Evolutionary conservation across 2,797 vertebrate species (phyloP).

Genomic region (Rhadinocentrus ornatus): DNA sequence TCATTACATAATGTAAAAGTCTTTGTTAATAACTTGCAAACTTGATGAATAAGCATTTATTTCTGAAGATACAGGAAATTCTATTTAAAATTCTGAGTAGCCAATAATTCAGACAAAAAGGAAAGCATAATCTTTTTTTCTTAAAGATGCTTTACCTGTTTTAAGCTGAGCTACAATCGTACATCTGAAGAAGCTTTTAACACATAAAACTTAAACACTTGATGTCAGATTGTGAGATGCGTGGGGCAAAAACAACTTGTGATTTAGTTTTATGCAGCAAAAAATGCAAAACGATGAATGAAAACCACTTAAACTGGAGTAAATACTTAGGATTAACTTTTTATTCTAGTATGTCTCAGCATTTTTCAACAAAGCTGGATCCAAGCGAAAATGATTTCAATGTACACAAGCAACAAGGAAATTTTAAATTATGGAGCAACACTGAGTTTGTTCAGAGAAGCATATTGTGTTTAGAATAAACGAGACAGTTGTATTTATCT

Average conservation of each 20-base stretch:
- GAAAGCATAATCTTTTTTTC: no score
- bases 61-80: no score
- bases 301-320: constrained; percentile 2
- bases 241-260: no score
- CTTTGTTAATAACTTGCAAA: not conserved
- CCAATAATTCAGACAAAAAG: no score
- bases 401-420: constrained; percentile 61
- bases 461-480: constrained; percentile 11
- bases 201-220: no score
- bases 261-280: not conserved
- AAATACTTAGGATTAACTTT: constrained; percentile 68
- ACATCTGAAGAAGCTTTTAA: no score
- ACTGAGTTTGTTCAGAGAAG: constrained; percentile 24
- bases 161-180: no score
- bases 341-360: constrained; percentile 53
- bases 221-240: no score
- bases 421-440: constrained; percentile 65
- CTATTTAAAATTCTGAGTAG: no score
- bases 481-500: not conserved
- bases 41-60: no score
- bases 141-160: no score
- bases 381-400: constrained; percentile 33
- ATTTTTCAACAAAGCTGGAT: constrained; percentile 60
- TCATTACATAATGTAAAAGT: not conserved
- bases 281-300: not conserved